Evolutionary conservation across 1,140 invertebrate genomes (phyloP).

Genomic region (Planococcus citri): DNA sequence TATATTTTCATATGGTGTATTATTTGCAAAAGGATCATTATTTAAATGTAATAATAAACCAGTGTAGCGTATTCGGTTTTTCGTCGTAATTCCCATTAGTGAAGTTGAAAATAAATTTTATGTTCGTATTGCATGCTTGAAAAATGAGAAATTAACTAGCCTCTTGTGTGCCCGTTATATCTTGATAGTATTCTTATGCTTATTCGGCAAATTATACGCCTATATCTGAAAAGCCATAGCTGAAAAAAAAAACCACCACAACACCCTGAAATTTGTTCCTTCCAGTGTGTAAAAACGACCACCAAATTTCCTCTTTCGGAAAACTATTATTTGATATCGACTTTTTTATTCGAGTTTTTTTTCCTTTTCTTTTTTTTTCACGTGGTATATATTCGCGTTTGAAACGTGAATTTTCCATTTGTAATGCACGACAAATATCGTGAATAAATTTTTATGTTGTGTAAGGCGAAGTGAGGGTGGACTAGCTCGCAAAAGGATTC

Average conservation of each 20-base stretch:
- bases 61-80: conserved; percentile 6
- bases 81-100: conserved; percentile 6
- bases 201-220: conserved; percentile 1
- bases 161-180: conserved; percentile 6
- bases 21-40: conserved; percentile 3
- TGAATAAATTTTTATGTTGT: too few relatives aligned
- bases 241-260: background rate
- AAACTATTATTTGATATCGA: background rate
- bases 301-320: background rate
- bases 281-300: background rate
- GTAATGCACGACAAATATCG: background rate
- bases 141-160: conserved; percentile 3
- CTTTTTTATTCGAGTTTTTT: background rate
- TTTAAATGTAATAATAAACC: conserved; percentile 4
- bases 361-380: too few relatives aligned
- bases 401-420: too few relatives aligned
- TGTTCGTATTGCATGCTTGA: conserved; percentile 6
- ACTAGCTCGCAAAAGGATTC: too few relatives aligned
- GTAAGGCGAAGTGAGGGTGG: too few relatives aligned
- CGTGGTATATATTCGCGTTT: too few relatives aligned
- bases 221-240: background rate
- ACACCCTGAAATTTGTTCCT: background rate
- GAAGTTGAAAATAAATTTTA: conserved; percentile 6
- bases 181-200: conserved; percentile 7
- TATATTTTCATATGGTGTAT: conserved; percentile 8